Evolutionary conservation across 2,888 invertebrate species (phyloP).

Genomic region (Drosophila mimica): DNA sequence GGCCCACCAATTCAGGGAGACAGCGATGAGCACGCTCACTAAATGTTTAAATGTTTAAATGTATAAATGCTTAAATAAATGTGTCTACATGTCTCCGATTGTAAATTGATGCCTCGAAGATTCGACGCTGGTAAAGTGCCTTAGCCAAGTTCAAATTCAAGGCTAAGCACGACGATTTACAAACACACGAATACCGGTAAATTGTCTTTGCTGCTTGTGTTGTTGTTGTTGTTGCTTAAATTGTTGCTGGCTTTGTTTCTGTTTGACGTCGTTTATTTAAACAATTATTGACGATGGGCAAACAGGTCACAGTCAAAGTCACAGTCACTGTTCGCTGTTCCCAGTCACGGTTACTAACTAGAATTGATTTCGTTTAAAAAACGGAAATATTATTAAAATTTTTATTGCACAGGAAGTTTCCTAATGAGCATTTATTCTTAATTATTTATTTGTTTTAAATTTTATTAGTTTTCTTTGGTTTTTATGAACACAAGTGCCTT

Average conservation of each 20-base stretch:
- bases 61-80: conserved; percentile 18
- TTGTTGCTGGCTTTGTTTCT: conserved; percentile 33
- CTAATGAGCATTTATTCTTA: conserved; percentile 19
- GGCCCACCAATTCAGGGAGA: conserved; percentile 47
- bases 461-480: conserved; percentile 26
- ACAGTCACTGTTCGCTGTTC: background rate
- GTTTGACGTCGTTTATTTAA: conserved; percentile 28
- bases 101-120: conserved; percentile 39
- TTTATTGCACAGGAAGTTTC: conserved; percentile 33
- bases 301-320: conserved; percentile 19
- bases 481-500: conserved; percentile 53
- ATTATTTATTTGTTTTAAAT: conserved; percentile 24
- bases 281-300: conserved; percentile 49
- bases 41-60: conserved; percentile 13
- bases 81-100: conserved; percentile 33
- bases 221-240: conserved; percentile 18
- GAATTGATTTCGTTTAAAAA: conserved; percentile 10
- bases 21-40: conserved; percentile 34
- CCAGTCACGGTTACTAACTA: conserved; percentile 1
- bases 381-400: conserved; percentile 14
- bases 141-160: conserved; percentile 79
- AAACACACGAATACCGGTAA: conserved; percentile 52
- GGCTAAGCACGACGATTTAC: conserved; percentile 64
- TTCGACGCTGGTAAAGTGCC: conserved; percentile 47
- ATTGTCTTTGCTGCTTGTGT: conserved; percentile 21